Evolutionary conservation across 2,797 vertebrate species (phyloP), one percentile per base, ranked within the genome.

Genomic region (Thripadectes ignobilis): DNA sequence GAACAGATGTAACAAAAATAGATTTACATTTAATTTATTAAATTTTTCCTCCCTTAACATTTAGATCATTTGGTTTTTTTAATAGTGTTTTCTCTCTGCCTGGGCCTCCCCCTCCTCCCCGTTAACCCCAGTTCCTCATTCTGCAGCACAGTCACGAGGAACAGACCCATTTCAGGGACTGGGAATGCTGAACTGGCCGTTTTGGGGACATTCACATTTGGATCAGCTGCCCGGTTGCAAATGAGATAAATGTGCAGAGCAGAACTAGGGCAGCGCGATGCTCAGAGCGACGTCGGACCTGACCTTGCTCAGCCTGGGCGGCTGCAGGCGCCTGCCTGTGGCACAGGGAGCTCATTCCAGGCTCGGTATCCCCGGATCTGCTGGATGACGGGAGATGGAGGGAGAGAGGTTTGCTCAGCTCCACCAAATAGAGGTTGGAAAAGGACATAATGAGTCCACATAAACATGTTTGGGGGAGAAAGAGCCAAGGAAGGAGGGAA

Each of bases 1-100:
- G 92, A 95, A 92, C 96, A 96, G 94, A 96, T 95, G 95, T 92
- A 94, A 69, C 89, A 96, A 92, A 97, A 97, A 96, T 96, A 95
- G 95, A 97, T 97, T 95, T 95, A 94, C 85, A 69, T 95, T 94
- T 95, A 88, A 95, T 96, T 94, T 94, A 94, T 97, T 92, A 91
- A 81, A 66, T 90, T 94, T 96, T 93, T 63, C 89, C 91, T 95
- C 95, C 91, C 94, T 84, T 86, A 95, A 94, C 69, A 0, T 93
- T 93, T 79, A 71, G 92, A 94, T 95, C 1, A 61, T 91, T 96
- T 48, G 29, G 17, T 14, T 32, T 45, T 49, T 86, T 80, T 77
- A 94, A 92, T 71, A 39, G 86, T 54, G 68, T 83, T 95, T 89
- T 67, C 69, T 89, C 59, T 88, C 79, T 49, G 59, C 59, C 62